These are phyloP conservation scores for Bradypodion pumilum DNA, from an alignment of 2,797 vertebrate species.

Conservation along the genomic window DNA sequence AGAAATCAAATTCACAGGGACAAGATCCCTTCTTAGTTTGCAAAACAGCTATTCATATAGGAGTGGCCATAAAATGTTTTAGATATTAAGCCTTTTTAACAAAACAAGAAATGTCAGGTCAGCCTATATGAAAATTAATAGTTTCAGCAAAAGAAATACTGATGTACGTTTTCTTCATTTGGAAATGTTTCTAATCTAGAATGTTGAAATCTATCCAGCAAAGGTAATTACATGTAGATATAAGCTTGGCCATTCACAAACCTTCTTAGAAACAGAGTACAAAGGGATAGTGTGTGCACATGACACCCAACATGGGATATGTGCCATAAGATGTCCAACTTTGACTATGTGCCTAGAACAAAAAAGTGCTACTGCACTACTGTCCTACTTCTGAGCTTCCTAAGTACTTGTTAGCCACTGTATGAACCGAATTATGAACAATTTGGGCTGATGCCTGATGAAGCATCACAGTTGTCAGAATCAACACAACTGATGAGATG, in stretches of 20 bases:
- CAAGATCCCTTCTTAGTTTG: not conserved
- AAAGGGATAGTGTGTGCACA: not conserved
- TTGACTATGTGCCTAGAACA: not conserved
- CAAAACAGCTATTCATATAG: not conserved
- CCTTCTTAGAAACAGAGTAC: not conserved
- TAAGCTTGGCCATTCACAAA: not conserved
- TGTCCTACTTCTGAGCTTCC: not conserved
- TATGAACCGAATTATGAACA: no score
- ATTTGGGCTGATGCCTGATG: no score
- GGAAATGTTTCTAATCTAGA: conserved; percentile 1
- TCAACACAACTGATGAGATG: not conserved
- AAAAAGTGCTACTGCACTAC: not conserved
- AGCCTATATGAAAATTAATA: not conserved
- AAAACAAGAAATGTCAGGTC: not conserved
- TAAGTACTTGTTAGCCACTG: no score
- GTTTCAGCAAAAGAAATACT: not conserved
- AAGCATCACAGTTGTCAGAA: not conserved
- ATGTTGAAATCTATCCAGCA: not conserved
- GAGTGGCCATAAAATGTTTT: not conserved
- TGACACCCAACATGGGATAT: not conserved
- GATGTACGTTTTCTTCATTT: not conserved
- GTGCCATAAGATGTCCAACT: not conserved
- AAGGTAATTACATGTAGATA: not conserved
- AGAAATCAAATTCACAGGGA: conserved; percentile 32
- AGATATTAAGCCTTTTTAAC: not conserved